phyloP scores from a whole-genome alignment of 2,888 invertebrate species.

The Dendrolimus pini region DNA sequence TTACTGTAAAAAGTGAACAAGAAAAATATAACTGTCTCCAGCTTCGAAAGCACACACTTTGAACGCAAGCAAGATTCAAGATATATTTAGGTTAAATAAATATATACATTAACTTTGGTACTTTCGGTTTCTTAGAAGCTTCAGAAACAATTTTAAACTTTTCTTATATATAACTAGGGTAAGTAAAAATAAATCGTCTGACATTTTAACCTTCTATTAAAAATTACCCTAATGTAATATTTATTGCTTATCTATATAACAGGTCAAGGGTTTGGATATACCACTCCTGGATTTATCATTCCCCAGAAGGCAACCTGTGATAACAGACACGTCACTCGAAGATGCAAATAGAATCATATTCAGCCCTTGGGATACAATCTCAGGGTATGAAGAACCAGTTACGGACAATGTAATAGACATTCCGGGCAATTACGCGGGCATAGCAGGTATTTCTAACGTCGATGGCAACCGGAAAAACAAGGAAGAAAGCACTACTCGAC shows the following conservation, averaged over 20 bases:
- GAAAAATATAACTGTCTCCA: too few relatives aligned
- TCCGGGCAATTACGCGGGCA: conserved; percentile 52
- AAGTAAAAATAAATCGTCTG: too few relatives aligned
- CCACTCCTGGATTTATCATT: conserved; percentile 48
- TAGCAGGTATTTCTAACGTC: conserved; percentile 32
- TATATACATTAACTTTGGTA: too few relatives aligned
- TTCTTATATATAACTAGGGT: too few relatives aligned
- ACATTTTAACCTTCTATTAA: too few relatives aligned
- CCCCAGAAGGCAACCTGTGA: conserved; percentile 50
- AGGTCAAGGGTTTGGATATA: conserved; percentile 68
- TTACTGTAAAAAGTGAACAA: too few relatives aligned
- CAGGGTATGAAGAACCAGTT: conserved; percentile 60
- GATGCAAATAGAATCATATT: conserved; percentile 74
- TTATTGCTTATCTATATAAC: conserved; percentile 12
- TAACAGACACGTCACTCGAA: conserved; percentile 64
- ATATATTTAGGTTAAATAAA: too few relatives aligned
- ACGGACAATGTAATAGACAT: conserved; percentile 68
- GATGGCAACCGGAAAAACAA: conserved; percentile 52
- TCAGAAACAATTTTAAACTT: too few relatives aligned
- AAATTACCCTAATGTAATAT: too few relatives aligned
- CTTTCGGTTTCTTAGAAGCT: too few relatives aligned
- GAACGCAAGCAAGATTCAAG: too few relatives aligned
- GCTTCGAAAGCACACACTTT: too few relatives aligned
- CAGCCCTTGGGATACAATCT: conserved; percentile 70
- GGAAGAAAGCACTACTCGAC: conserved; percentile 38